Percentiles rank a stretch among this genome's conserved stretches.
phyloP scores from a whole-genome alignment of 2,113 vertebrate genomes.

The Pristiophorus japonicus region DNA sequence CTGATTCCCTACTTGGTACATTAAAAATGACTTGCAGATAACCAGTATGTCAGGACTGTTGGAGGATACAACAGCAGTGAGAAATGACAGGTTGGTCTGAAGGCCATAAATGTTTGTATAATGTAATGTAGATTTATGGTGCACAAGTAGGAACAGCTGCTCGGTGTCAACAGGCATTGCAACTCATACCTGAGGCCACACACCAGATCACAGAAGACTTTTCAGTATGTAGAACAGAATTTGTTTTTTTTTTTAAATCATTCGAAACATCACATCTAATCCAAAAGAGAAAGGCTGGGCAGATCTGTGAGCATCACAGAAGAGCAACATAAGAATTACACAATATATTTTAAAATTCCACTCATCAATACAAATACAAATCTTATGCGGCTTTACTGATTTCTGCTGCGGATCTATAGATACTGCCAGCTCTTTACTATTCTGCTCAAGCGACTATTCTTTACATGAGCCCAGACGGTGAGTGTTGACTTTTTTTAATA shows the following conservation, averaged over 20 bases:
- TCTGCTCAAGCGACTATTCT: not conserved
- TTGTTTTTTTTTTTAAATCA: not conserved
- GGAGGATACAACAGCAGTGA: not conserved
- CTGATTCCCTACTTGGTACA: not conserved
- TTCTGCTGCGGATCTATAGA: not conserved
- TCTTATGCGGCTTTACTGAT: not conserved
- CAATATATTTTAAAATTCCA: not conserved
- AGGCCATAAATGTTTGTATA: conserved; percentile 27
- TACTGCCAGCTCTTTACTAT: not conserved
- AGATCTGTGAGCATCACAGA: not conserved
- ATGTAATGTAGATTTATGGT: conserved; percentile 31
- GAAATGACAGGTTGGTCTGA: not conserved
- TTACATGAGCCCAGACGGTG: not conserved
- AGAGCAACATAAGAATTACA: not conserved
- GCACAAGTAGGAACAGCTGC: conserved; percentile 3
- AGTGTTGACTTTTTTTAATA: not conserved
- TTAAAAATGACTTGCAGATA: conserved; percentile 19
- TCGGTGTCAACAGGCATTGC: not conserved
- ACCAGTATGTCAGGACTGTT: not conserved
- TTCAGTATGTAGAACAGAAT: not conserved
- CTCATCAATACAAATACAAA: not conserved
- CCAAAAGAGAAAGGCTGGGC: not conserved
- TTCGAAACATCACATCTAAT: not conserved
- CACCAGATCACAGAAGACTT: not conserved
- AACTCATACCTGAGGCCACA: not conserved